Evolutionary conservation across 2,888 invertebrate genomes (phyloP).

Genomic region (Cheilosia urbana): DNA sequence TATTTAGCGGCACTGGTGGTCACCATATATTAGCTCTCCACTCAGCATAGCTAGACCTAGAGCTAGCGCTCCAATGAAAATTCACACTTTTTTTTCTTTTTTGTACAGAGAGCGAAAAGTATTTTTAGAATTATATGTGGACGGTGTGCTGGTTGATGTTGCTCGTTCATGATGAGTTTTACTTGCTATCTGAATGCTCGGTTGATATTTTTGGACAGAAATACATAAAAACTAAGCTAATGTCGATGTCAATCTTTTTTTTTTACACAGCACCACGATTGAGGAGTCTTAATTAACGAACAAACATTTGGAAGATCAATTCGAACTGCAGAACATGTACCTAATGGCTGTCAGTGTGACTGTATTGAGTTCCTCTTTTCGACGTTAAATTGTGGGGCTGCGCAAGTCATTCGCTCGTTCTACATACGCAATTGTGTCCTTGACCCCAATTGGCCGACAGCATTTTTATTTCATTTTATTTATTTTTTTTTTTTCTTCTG

Average conservation of each 20-base stretch:
- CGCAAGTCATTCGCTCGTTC: constrained; percentile 56
- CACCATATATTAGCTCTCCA: constrained; percentile 24
- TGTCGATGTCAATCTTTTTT: constrained; percentile 5
- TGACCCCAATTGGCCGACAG: constrained; percentile 66
- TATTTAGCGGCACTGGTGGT: constrained; percentile 64
- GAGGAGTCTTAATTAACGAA: constrained; percentile 23
- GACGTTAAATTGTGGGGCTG: constrained; percentile 21
- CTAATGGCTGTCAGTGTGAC: background rate
- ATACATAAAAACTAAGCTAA: constrained; percentile 15
- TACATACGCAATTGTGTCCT: constrained; percentile 62
- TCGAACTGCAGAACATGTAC: constrained; percentile 21
- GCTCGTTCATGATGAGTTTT: constrained; percentile 29
- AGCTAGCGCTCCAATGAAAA: constrained; percentile 54
- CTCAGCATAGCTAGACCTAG: constrained; percentile 33
- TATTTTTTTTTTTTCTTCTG: constrained; percentile 27
- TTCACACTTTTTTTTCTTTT: constrained; percentile 30
- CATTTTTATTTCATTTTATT: constrained; percentile 14
- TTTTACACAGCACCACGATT: constrained; percentile 14
- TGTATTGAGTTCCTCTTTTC: constrained; percentile 43
- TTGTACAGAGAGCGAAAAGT: constrained; percentile 37
- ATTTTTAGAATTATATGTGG: constrained; percentile 71
- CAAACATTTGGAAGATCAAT: constrained; percentile 48
- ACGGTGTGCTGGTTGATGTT: constrained; percentile 24
- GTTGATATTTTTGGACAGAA: constrained; percentile 60
- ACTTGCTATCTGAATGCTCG: constrained; percentile 37